Conservation (phyloP, 2,888 invertebrate genomes). For the Drosophila stalkeri region DNA sequence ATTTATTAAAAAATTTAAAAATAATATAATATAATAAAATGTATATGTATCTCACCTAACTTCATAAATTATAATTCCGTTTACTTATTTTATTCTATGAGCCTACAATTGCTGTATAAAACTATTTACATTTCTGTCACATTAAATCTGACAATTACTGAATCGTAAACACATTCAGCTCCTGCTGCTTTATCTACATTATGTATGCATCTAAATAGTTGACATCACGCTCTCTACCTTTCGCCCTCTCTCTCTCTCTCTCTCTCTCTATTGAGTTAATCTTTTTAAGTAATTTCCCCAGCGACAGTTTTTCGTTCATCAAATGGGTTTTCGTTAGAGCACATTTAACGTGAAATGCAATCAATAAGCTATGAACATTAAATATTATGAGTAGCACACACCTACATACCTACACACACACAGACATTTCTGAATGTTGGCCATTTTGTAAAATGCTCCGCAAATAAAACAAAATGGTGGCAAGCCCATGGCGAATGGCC, state of each 20-base stretch:
- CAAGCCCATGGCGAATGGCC: constrained; percentile 15
- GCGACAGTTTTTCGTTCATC: constrained; percentile 14
- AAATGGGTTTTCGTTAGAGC: constrained; percentile 5
- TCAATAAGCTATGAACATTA: constrained; percentile 31
- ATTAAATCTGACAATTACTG: neutral
- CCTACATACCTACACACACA: neutral
- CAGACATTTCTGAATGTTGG: neutral
- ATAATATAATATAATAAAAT: too few relatives aligned
- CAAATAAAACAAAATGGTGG: constrained; percentile 22
- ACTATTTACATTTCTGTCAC: neutral
- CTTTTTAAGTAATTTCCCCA: constrained; percentile 17
- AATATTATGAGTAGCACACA: constrained; percentile 8
- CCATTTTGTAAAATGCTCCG: constrained; percentile 30
- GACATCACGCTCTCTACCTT: neutral
- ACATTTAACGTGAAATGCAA: constrained; percentile 18
- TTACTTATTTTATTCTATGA: neutral
- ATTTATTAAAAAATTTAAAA: too few relatives aligned
- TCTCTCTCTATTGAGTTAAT: constrained; percentile 8
- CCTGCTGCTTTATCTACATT: constrained; percentile 2
- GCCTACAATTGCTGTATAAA: neutral
- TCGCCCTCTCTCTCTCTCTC: neutral
- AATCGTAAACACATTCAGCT: neutral
- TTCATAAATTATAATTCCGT: neutral
- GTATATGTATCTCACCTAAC: too few relatives aligned
- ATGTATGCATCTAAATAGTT: constrained; percentile 2